phyloP scores from a whole-genome alignment of 2,797 vertebrate species.

The Hypotaenidia philippensis region DNA sequence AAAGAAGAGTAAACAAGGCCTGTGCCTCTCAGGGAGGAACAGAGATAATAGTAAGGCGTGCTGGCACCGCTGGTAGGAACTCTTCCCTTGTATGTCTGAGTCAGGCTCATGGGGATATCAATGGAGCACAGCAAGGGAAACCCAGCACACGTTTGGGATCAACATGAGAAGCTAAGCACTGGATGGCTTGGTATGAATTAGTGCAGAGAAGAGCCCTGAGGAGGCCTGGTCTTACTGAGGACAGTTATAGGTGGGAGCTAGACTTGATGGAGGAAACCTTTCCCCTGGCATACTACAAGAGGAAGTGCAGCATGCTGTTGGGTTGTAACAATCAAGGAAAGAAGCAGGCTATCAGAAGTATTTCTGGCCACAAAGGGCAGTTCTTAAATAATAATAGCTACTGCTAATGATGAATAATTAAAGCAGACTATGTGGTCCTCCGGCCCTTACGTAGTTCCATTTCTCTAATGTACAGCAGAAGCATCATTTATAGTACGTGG shows the following conservation, averaged over 20 bases:
- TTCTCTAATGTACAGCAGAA: background rate
- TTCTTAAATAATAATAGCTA: constrained; percentile 18
- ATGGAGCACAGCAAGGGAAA: background rate
- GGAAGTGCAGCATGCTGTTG: background rate
- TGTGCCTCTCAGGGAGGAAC: constrained; percentile 19
- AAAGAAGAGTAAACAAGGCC: constrained; percentile 53
- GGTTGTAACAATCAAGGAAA: background rate
- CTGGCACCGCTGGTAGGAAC: background rate
- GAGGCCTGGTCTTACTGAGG: background rate
- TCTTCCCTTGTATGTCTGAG: background rate
- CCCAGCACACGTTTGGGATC: background rate
- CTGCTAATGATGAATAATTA: constrained; percentile 33
- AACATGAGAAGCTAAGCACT: background rate
- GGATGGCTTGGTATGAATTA: background rate
- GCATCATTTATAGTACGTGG: background rate
- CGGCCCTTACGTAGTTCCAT: background rate
- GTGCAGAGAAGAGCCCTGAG: background rate
- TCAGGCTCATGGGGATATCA: background rate
- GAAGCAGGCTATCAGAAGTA: background rate
- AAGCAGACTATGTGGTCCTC: background rate
- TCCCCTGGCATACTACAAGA: background rate
- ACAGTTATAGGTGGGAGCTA: background rate
- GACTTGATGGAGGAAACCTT: background rate
- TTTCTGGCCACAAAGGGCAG: background rate
- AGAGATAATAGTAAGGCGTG: background rate